phyloP scores from a whole-genome alignment of 1,140 invertebrate genomes.

The Pseudobourletiella spinata region DNA sequence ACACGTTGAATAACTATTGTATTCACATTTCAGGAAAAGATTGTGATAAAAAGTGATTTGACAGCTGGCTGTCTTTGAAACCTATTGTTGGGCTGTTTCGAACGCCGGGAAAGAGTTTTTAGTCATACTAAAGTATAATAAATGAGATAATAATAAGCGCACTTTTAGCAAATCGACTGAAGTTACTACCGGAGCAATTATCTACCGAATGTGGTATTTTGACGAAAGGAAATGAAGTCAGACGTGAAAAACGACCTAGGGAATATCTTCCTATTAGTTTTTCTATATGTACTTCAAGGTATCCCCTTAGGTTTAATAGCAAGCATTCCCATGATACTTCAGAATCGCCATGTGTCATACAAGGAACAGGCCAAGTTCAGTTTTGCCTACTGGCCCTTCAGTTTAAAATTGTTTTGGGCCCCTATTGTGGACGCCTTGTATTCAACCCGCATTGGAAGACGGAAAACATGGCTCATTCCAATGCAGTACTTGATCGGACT shows the following conservation, averaged over 20 bases:
- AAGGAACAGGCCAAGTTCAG: conserved; percentile 88
- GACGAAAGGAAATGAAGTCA: neutral
- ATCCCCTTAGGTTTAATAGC: conserved; percentile 88
- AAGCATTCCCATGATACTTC: conserved; percentile 90
- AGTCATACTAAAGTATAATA: no score
- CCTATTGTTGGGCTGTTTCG: no score
- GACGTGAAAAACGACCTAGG: conserved; percentile 26
- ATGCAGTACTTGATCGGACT: conserved; percentile 75
- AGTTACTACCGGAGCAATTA: no score
- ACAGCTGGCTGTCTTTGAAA: no score
- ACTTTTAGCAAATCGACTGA: no score
- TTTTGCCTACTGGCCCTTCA: conserved; percentile 97
- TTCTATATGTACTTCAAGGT: conserved; percentile 90
- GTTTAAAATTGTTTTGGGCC: conserved; percentile 94
- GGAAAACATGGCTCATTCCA: conserved; percentile 96
- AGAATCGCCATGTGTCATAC: conserved; percentile 81
- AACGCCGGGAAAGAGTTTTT: no score
- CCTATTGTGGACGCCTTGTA: conserved; percentile 89
- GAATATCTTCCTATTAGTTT: conserved; percentile 69
- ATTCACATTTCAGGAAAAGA: no score
- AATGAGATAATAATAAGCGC: no score
- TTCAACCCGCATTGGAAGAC: conserved; percentile 67
- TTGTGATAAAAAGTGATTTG: no score
- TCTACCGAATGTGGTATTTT: no score
- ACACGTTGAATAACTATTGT: no score